Percentiles rank a stretch among this genome's conserved stretches.
phyloP scores from a whole-genome alignment of 2,888 invertebrate genomes.

The Alcis repandata region DNA sequence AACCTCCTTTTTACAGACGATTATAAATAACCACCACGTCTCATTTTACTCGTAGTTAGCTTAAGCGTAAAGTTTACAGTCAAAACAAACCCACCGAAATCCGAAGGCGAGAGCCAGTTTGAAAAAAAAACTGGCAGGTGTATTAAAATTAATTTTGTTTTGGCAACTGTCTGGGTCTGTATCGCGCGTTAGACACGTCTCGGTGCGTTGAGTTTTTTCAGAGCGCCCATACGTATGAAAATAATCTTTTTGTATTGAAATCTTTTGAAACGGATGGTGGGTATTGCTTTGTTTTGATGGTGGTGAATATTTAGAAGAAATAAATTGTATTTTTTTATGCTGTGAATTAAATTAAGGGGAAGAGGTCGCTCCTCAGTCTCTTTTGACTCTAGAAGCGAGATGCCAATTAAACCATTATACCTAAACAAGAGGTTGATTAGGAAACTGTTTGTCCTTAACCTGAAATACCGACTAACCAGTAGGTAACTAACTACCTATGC shows the following conservation, averaged over 20 bases:
- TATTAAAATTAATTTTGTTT: constrained; percentile 75
- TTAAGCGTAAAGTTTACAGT: not conserved
- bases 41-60: too few relatives aligned
- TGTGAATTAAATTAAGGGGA: too few relatives aligned
- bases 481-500: too few relatives aligned
- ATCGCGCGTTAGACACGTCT: constrained; percentile 62
- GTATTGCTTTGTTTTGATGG: not conserved
- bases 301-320: not conserved
- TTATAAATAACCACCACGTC: too few relatives aligned
- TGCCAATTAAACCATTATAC: too few relatives aligned
- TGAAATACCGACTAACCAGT: too few relatives aligned
- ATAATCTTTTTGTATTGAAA: constrained; percentile 37
- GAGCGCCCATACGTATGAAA: constrained; percentile 38
- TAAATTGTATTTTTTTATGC: too few relatives aligned
- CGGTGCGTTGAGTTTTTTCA: constrained; percentile 51
- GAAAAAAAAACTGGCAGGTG: constrained; percentile 50
- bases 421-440: too few relatives aligned
- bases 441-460: too few relatives aligned
- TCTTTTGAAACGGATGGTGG: constrained; percentile 22
- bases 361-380: too few relatives aligned
- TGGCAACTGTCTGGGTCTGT: constrained; percentile 63
- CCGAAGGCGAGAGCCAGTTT: constrained; percentile 15
- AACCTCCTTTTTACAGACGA: too few relatives aligned
- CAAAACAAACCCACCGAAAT: not conserved
- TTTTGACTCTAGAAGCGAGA: too few relatives aligned